Evolutionary conservation across 2,888 invertebrate species (phyloP), one percentile per base, ranked within the genome.

Genomic region (Drosophila vallismaia): DNA sequence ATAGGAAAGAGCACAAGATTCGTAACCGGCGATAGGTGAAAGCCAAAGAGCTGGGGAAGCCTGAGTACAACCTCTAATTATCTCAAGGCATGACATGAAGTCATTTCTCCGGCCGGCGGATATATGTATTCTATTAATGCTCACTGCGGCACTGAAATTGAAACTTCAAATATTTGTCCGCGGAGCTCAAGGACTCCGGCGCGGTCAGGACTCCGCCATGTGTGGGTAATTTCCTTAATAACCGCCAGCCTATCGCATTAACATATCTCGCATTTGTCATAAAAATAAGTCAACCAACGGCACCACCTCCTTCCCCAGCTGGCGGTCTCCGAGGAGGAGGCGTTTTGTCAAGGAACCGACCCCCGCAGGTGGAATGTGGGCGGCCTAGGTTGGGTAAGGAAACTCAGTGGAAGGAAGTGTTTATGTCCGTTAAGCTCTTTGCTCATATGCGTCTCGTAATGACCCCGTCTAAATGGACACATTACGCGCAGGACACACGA

Each of bases 41-140:
- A 42, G 19, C 31, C 29, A 33, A 28, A 62, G 55, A 36, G 19
- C 19, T 26, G 26, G 38, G 4, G 49, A n/a, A 45, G 38, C 26
- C 49, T 8, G 42, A 26, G 52, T 44, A 69, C 74, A 77, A 85
- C 81, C 83, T 83, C 84, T 89, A 89, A 90, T 90, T 89, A 90
- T 89, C 79, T 84, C 74, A 82, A 88, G 86, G 86, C 90, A 89
- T 90, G 90, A 89, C 89, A 90, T 89, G 88, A 86, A 89, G 83
- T 85, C 88, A 88, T 89, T 89, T 85, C 78, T 84, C 77, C 70
- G 36, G 68, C 44, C 79, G 75, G 64, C 79, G 75, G 64, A 29
- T 60, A 49, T 49, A 24, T 19, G 73, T 86, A 79, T 71, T 42
- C 75, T 73, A 80, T 81, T 84, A 77, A 70, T 72, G 76, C 57